A percentile compares a stretch with the other conserved stretches of the same genome.
Conservation (phyloP, 2,888 invertebrate genomes). For the Aromia moschata region DNA sequence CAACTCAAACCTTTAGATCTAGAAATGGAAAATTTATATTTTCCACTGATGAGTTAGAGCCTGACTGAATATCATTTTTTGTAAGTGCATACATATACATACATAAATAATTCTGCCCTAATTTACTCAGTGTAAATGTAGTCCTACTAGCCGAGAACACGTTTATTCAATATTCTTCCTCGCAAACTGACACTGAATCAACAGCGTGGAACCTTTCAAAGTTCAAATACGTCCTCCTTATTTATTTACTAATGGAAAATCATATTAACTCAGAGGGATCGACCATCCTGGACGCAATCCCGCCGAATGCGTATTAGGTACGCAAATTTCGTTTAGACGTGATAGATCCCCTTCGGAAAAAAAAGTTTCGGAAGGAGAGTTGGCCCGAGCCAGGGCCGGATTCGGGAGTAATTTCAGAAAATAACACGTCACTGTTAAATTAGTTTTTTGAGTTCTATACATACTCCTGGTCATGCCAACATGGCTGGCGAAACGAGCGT, state of each 20-base stretch:
- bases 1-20: no score
- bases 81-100: no score
- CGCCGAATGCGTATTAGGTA: slow-evolving; percentile 3
- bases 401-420: neutral
- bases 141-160: no score
- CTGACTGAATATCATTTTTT: no score
- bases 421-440: neutral
- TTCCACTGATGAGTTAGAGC: no score
- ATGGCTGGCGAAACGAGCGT: no score
- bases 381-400: slow-evolving; percentile 3
- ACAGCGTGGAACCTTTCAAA: slow-evolving; percentile 2
- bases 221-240: neutral
- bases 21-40: no score
- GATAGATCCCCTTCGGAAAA: slow-evolving; percentile 11
- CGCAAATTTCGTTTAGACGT: slow-evolving; percentile 20
- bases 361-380: neutral
- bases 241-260: slow-evolving; percentile 15
- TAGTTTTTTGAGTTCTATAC: no score
- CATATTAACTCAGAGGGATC: slow-evolving; percentile 9
- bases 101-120: no score
- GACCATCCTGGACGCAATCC: neutral
- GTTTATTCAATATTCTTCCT: no score
- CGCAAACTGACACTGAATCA: slow-evolving; percentile 6
- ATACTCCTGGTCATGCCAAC: no score
- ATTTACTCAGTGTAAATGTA: no score